These are phyloP conservation scores for Danio tinwini DNA, from an alignment of 2,797 vertebrate species.

Conservation along the genomic window DNA sequence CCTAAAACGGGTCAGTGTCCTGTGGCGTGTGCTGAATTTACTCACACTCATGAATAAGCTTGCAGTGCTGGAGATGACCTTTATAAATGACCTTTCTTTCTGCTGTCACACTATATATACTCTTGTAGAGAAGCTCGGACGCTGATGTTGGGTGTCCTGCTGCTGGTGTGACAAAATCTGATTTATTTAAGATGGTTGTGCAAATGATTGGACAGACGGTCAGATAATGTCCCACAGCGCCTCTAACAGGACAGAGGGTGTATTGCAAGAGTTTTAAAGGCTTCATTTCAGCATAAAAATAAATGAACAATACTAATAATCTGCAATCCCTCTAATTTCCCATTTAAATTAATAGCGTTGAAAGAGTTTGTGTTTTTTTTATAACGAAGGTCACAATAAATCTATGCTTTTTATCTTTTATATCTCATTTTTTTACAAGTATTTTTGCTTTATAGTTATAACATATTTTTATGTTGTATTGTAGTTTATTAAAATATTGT, in stretches of 20 bases:
- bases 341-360: no score
- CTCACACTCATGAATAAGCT: conserved; percentile 28
- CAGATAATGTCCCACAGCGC: conserved; percentile 60
- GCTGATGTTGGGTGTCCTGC: conserved; percentile 3
- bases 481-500: no score
- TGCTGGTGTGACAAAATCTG: conserved; percentile 4
- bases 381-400: not conserved
- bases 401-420: not conserved
- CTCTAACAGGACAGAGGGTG: conserved; percentile 59
- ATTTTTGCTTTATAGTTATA: not conserved
- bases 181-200: conserved; percentile 6
- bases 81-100: conserved; percentile 29
- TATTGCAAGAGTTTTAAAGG: conserved; percentile 28
- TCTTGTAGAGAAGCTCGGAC: not conserved
- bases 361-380: not conserved
- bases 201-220: not conserved
- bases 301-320: no score
- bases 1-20: not conserved
- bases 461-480: no score
- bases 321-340: no score
- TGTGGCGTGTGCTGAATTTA: conserved; percentile 23
- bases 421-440: not conserved
- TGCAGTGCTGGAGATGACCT: conserved; percentile 21
- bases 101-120: conserved; percentile 38
- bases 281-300: not conserved